These are phyloP conservation scores for Trichopria drosophilae DNA, from an alignment of 2,888 invertebrate genomes.

Conservation along the genomic window DNA sequence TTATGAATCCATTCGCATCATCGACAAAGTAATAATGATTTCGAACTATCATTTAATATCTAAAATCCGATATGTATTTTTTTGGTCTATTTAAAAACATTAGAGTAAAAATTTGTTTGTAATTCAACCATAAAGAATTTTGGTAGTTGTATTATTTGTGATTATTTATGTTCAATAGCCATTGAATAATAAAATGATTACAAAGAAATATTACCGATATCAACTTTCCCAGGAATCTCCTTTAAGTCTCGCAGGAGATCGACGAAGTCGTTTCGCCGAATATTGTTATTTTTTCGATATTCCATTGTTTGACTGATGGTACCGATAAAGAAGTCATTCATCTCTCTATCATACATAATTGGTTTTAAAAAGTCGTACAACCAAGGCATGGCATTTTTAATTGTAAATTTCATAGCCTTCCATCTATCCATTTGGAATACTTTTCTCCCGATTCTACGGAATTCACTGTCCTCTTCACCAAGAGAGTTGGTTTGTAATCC, in stretches of 20 bases:
- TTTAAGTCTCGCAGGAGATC: constrained; percentile 53
- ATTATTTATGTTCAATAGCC: no score
- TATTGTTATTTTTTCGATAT: constrained; percentile 52
- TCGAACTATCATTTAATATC: no score
- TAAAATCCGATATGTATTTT: no score
- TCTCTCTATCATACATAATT: constrained; percentile 34
- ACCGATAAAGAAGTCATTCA: constrained; percentile 46
- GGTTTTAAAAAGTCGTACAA: constrained; percentile 38
- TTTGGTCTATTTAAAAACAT: neutral
- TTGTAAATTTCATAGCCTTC: constrained; percentile 5
- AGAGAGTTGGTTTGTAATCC: constrained; percentile 55
- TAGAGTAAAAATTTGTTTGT: neutral
- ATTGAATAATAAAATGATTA: neutral
- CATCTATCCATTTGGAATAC: constrained; percentile 37
- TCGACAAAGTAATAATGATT: no score
- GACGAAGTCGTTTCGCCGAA: constrained; percentile 58
- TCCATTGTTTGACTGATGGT: constrained; percentile 50
- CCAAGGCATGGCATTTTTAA: constrained; percentile 33
- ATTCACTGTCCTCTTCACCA: constrained; percentile 48
- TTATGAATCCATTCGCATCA: no score
- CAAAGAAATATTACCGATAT: constrained; percentile 37
- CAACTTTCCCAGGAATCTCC: constrained; percentile 39
- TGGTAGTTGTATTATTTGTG: constrained; percentile 3
- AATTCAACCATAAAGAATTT: constrained; percentile 22
- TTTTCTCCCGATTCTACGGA: constrained; percentile 49